Percentiles rank a stretch among this genome's conserved stretches.
phyloP scores from a whole-genome alignment of 2,113 vertebrate species.

The Microtus montanus region DNA sequence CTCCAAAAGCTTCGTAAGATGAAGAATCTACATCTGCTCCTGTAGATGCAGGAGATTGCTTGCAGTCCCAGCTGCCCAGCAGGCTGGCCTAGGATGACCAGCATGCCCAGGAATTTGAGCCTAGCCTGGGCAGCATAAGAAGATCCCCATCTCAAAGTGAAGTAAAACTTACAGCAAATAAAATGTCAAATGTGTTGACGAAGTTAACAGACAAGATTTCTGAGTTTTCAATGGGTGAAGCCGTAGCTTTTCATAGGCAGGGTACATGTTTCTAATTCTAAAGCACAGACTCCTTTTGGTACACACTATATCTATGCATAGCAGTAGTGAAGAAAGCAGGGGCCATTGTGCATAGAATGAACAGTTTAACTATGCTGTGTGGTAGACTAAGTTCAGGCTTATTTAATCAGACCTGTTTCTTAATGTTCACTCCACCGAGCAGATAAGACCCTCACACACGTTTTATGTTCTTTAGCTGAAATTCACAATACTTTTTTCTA shows the following conservation, averaged over 20 bases:
- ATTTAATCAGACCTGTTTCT: neutral
- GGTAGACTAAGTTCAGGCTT: neutral
- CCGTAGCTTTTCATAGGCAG: conserved; percentile 62
- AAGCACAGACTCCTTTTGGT: conserved; percentile 33
- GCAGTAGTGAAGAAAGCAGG: conserved; percentile 30
- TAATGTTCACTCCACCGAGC: conserved; percentile 15
- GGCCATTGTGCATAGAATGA: conserved; percentile 37
- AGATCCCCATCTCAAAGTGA: neutral
- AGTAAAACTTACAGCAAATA: neutral
- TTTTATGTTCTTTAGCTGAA: conserved; percentile 19
- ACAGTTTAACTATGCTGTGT: conserved; percentile 26
- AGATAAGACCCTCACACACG: neutral
- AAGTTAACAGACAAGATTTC: conserved; percentile 11
- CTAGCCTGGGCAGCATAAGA: neutral
- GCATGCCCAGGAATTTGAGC: neutral
- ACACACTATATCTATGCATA: conserved; percentile 41
- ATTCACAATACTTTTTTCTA: neutral
- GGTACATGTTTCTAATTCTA: neutral
- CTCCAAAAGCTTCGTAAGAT: neutral
- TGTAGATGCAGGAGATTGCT: neutral
- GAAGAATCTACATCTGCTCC: neutral
- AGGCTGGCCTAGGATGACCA: neutral
- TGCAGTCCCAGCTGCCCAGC: neutral
- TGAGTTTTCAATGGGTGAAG: conserved; percentile 42
- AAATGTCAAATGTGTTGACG: neutral